Evolutionary conservation across 2,113 vertebrate genomes (phyloP), one percentile per base, ranked within the genome.

Genomic region (Rynchops niger): DNA sequence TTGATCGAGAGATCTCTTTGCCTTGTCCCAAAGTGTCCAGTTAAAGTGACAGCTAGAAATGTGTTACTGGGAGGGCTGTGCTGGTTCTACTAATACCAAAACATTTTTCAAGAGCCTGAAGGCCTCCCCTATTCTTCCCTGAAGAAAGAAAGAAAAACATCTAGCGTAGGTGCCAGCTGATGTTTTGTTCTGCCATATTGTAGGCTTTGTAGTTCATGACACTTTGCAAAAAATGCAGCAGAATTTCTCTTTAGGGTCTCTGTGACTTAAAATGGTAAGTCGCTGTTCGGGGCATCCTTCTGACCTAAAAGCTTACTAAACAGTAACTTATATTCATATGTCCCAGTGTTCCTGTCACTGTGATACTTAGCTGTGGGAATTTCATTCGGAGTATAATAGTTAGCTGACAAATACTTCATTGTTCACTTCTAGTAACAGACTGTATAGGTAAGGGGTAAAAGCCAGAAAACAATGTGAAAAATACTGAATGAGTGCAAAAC

Each of bases 231-330:
- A 73, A 15, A 42, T 18, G n/a, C 6, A 84, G 34, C 26, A 38
- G 36, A 45, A 40, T 6, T 40, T 52, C 29, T 66, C 63, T 84
- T 52, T 52, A 71, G 89, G 29, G 8, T 17, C 56, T 84, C 34
- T 74, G 23, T 88, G 67, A n/a, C n/a, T 83, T 77, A 42, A 77
- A 86, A 81, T n/a, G 53, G 5, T 85, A 56, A 63, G 23, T 69
- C 27, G 56, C 49, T 96, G 32, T 76, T 82, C 20, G 66, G 52
- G 91, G 91, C 95, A 94, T 96, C 91, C 95, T 97, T 95, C 77
- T 93, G 94, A 95, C 89, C 91, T 96, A 94, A 96, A 95, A 76
- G 4, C 21, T 85, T 72, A 43, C 30, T 90, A 82, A 94, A 63
- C 15, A 76, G 11, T 47, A 88, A 58, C 40, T 87, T 78, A 20